Evolutionary conservation across 2,113 vertebrate genomes (phyloP).

Genomic region (Tragelaphus scriptus): DNA sequence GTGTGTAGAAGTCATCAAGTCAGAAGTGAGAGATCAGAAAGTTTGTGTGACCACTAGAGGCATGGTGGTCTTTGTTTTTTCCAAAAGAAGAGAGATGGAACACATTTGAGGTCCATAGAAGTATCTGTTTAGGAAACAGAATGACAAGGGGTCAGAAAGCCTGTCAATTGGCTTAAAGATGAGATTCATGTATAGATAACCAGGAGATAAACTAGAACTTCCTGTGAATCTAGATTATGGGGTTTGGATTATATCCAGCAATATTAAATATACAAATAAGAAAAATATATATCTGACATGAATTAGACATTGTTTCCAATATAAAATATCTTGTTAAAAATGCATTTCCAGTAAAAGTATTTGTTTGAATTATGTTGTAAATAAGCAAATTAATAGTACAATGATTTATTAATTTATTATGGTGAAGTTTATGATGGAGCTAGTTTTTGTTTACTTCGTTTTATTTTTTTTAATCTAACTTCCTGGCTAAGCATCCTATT

Average conservation of each 20-base stretch:
- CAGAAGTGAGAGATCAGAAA: background rate
- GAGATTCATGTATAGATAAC: background rate
- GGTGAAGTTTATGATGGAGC: background rate
- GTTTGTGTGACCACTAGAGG: background rate
- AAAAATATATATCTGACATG: background rate
- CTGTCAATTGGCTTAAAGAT: background rate
- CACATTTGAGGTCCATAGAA: background rate
- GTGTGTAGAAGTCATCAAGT: background rate
- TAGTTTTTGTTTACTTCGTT: slow-evolving; percentile 24
- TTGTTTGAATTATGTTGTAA: background rate
- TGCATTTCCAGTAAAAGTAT: background rate
- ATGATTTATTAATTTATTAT: background rate
- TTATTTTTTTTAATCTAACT: background rate
- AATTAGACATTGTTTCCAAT: background rate
- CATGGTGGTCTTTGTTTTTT: background rate
- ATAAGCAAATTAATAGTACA: background rate
- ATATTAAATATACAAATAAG: background rate
- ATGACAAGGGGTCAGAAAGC: background rate
- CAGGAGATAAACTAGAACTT: background rate
- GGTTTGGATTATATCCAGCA: background rate
- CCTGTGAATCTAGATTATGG: background rate
- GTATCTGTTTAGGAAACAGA: background rate
- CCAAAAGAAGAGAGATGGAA: background rate
- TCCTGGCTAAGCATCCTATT: slow-evolving; percentile 50
- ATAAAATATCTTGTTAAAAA: background rate